phyloP scores from a whole-genome alignment of 2,888 invertebrate species.

The Leucozona laternaria region DNA sequence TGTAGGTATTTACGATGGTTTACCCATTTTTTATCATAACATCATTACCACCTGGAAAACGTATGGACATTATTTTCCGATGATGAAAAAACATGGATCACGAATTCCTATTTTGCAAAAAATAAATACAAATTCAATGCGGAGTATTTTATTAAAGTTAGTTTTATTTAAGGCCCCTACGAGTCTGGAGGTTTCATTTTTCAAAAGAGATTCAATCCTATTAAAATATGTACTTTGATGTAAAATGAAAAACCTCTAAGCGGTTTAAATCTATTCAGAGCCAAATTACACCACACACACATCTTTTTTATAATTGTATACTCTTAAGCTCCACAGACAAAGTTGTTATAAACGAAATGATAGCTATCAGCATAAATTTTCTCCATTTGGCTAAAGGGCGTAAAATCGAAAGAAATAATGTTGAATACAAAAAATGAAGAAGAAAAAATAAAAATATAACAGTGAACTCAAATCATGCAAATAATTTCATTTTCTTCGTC shows the following conservation, averaged over 20 bases:
- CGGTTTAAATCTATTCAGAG: background rate
- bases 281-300: background rate
- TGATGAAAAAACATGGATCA: too few species aligned
- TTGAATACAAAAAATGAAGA: background rate
- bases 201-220: too few species aligned
- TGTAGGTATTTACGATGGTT: too few species aligned
- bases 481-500: constrained; percentile 45
- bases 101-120: too few species aligned
- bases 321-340: background rate
- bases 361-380: constrained; percentile 15
- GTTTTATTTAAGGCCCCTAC: too few species aligned
- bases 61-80: too few species aligned
- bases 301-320: background rate
- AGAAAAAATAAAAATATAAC: background rate
- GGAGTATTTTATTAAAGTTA: too few species aligned
- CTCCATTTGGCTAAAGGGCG: constrained; percentile 5
- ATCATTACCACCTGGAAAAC: too few species aligned
- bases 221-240: too few species aligned
- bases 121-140: too few species aligned
- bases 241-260: background rate
- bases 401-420: constrained; percentile 35
- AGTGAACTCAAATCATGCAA: constrained; percentile 45
- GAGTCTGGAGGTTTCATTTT: too few species aligned
- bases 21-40: too few species aligned
- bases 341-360: constrained; percentile 10